Conservation (phyloP, 2,113 vertebrate species). For the Oreochromis spilurus region DNA sequence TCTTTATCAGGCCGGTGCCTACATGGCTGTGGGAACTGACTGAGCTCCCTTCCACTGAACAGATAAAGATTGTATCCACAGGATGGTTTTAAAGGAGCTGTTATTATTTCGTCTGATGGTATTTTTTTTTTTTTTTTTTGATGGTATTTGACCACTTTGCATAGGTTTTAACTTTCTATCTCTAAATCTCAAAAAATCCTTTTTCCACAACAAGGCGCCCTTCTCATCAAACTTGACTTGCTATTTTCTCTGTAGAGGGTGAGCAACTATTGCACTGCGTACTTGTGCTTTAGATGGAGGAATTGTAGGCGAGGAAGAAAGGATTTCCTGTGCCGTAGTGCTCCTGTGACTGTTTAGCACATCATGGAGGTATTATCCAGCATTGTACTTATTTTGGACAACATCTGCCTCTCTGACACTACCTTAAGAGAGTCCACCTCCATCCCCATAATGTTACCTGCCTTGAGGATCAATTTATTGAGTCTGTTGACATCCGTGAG, state of each 20-base stretch:
- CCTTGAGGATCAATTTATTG: neutral
- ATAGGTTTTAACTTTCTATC: neutral
- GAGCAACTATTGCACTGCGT: neutral
- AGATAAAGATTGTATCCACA: neutral
- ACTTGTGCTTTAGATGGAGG: neutral
- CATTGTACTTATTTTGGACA: neutral
- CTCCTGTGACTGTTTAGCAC: neutral
- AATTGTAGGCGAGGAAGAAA: neutral
- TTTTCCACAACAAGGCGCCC: neutral
- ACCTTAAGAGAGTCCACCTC: neutral
- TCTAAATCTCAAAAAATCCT: neutral
- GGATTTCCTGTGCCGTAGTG: neutral
- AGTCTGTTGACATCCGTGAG: neutral
- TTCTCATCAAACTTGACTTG: neutral
- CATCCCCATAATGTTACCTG: neutral
- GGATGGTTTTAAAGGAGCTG: neutral
- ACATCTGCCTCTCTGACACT: neutral
- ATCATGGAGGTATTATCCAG: neutral
- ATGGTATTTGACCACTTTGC: neutral
- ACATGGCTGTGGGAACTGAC: neutral
- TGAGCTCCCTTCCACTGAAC: neutral
- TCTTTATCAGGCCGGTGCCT: neutral
- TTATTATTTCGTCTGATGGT: neutral
- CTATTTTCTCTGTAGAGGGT: neutral
- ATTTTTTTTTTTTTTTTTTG: no score